phyloP scores from a whole-genome alignment of 2,797 vertebrate species.

The Onychomys leucogaster region DNA sequence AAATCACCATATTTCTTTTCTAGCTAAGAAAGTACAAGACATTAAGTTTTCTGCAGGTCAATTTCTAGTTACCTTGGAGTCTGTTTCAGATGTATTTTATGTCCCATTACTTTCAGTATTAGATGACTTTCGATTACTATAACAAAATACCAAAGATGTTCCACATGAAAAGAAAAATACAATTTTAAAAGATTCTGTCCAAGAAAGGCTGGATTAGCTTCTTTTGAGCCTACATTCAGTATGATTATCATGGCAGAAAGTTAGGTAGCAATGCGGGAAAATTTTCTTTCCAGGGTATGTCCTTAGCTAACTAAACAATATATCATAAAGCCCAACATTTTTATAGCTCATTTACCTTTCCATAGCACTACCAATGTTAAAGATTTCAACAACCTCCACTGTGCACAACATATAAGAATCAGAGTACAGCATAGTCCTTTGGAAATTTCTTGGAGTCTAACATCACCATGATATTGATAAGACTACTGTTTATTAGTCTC shows the following conservation, averaged over 20 bases:
- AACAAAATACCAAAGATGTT: neutral
- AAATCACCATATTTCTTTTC: neutral
- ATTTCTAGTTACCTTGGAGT: neutral
- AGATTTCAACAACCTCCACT: neutral
- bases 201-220: too few relatives aligned
- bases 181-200: neutral
- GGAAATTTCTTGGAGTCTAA: neutral
- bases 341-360: neutral
- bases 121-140: neutral
- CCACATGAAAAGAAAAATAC: neutral
- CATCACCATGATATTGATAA: neutral
- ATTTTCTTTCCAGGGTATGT: neutral
- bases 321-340: neutral
- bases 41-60: neutral
- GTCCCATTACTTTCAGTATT: neutral
- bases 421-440: neutral
- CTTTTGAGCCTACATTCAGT: neutral
- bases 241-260: neutral
- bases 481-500: neutral
- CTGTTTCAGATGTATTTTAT: neutral
- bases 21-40: neutral
- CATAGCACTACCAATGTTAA: neutral
- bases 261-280: fast-evolving
- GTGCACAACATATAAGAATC: neutral
- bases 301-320: neutral